Evolutionary conservation across 2,888 invertebrate genomes (phyloP), one percentile per base, ranked within the genome.

Genomic region (Leptopilina myrica): DNA sequence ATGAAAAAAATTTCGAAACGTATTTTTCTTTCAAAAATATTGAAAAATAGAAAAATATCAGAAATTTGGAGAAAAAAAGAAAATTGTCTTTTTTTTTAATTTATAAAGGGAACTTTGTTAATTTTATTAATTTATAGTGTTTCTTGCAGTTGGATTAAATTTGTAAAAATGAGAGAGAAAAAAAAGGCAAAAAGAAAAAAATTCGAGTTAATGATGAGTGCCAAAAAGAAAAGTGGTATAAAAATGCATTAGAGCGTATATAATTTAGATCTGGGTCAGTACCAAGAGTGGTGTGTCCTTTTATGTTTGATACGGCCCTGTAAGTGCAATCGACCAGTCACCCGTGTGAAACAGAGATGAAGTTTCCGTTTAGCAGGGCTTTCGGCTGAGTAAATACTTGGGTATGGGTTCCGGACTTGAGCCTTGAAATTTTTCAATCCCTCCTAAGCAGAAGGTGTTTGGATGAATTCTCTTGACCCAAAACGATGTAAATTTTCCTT

Each of bases 281-380:
- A 73, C 53, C 53, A 65, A 40, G 53, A 46, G 65, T 46, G 15
- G 49, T 33, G 49, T 33, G 33, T 49, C 26, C 53, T 26, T 69
- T 53, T 53, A 69, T 56, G 49, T 69, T 62, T 76, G 59, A 15
- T 9, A 43, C 76, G 62, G 62, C 14, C 76, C 76, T 59, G 76
- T 33, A 62, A 43, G 76, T 64, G 76, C 64, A 76, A 76, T 49
- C 76, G 76, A 64, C 64, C 76, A 76, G 40, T 76, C 62, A 73
- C 26, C 46, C 62, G 53, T 73, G 64, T 64, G 77, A 73, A 59
- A 69, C 69, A 66, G 77, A 76, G 79, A 80, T 76, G 77, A 80
- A 77, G 80, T 75, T 81, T 76, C 76, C 75, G 78, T 78, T 80
- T 78, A 78, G 65, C 73, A 78, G 66, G 76, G 46, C 78, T 81